Conservation (phyloP, 2,888 invertebrate species). For the Diplolepis rosae region DNA sequence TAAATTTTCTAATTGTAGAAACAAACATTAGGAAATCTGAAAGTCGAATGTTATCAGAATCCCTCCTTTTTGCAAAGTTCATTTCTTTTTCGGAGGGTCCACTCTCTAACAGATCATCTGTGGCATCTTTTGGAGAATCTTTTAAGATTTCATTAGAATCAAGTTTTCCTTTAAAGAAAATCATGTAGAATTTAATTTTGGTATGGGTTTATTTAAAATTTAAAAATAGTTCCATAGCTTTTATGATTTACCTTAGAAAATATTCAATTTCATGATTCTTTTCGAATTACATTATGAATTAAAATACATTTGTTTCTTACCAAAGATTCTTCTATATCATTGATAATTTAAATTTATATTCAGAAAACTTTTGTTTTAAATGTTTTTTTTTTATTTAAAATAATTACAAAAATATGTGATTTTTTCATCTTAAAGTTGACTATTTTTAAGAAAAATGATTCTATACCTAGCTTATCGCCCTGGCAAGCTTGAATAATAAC, state of each 20-base stretch:
- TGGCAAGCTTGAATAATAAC: constrained; percentile 4
- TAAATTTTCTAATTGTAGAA: neutral
- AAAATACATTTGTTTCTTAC: neutral
- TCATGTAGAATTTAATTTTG: neutral
- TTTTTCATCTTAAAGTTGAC: no score
- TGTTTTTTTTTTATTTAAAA: neutral
- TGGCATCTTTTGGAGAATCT: neutral
- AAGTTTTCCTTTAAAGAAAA: neutral
- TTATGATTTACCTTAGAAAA: no score
- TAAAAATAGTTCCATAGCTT: no score
- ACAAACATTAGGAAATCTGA: neutral
- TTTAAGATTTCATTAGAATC: neutral
- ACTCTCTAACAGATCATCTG: neutral
- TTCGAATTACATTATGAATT: neutral
- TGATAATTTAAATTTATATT: no score
- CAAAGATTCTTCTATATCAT: neutral
- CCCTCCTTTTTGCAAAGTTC: no score
- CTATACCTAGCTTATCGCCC: neutral
- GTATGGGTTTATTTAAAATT: neutral
- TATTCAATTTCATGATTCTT: no score
- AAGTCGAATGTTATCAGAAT: neutral
- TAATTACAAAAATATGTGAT: neutral
- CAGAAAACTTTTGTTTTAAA: no score
- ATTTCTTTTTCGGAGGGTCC: neutral
- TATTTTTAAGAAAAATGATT: neutral